phyloP scores from a whole-genome alignment of 2,797 vertebrate species.

The Sebastes kiyomatsui region DNA sequence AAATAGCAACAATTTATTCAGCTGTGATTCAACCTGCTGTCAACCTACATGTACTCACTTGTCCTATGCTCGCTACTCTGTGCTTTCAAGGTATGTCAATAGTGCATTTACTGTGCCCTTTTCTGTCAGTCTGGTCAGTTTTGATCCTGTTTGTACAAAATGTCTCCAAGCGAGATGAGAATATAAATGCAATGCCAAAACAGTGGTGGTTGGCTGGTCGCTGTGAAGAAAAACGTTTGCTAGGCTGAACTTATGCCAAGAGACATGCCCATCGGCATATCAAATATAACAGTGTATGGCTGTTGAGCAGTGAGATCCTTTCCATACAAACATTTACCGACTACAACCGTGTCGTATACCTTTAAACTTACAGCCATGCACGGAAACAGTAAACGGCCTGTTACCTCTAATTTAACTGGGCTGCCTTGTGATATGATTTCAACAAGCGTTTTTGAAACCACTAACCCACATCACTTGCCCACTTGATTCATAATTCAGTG shows the following conservation, averaged over 20 bases:
- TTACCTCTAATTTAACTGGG: slow-evolving; percentile 33
- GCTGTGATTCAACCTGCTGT: background rate
- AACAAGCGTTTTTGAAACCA: slow-evolving; percentile 34
- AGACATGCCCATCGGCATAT: slow-evolving; percentile 52
- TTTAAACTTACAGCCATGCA: slow-evolving; percentile 13
- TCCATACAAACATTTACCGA: slow-evolving; percentile 8
- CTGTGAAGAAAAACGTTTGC: slow-evolving; percentile 57
- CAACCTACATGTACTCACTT: background rate
- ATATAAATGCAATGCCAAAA: slow-evolving; percentile 62
- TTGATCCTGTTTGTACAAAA: slow-evolving; percentile 51
- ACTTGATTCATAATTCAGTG: slow-evolving; percentile 60
- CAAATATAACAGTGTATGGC: slow-evolving; percentile 30
- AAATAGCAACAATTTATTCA: background rate
- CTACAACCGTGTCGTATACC: background rate
- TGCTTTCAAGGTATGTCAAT: background rate
- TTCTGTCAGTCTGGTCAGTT: slow-evolving; percentile 31
- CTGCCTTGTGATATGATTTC: slow-evolving; percentile 32
- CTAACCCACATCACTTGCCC: slow-evolving; percentile 56
- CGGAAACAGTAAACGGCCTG: slow-evolving; percentile 18
- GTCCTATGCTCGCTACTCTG: background rate
- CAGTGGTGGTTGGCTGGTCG: slow-evolving; percentile 38
- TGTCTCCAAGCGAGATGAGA: slow-evolving; percentile 39
- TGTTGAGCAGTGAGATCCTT: background rate
- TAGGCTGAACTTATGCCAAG: slow-evolving; percentile 47
- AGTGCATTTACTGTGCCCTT: background rate